Evolutionary conservation across 2,113 vertebrate species (phyloP), one percentile per base, ranked within the genome.

Genomic region (Geococcyx californianus): DNA sequence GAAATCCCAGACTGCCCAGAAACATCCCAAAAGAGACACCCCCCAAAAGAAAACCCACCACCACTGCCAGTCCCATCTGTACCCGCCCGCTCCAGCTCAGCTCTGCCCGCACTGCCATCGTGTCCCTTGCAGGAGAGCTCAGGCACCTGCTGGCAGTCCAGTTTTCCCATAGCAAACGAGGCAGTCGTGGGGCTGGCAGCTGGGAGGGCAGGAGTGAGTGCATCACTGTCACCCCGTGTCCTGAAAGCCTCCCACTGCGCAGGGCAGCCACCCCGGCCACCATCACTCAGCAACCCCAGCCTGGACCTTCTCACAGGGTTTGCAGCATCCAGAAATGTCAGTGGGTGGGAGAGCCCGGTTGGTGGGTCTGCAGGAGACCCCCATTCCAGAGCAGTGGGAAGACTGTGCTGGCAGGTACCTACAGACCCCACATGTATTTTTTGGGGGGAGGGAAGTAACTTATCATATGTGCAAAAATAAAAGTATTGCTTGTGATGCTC

Each of bases 391-490:
- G 69, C 1, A 1, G 6, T 4, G 40, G 29, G 26, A 16, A 59
- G 52, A 29, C 60, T 52, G 84, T 26, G 1, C 33, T 8, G 72
- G 42, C 67, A 55, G n/a, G 44, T 10, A 56, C 20, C 67, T 33
- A 3, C 11, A 3, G 59, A 47, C 19, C 29, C 59, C 51, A 5
- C 2, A 8, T 0, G 0, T 13, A 13, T 31, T 21, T 52, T 20
- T 10, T 6, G 26, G 45, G 62, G 16, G 1, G 62, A 13, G 1
- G 47, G 11, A 89, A 24, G 1, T 15, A 47, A 20, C 11, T 9
- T 19, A 12, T 29, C 6, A 6, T 3, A 7, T 3, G 14, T 0
- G 5, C 5, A 2, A 12, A 55, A 51, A 63, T 38, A 10, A 13
- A 66, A 47, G 34, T 2, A 18, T 49, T 72, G 83, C 58, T 78